Evolutionary conservation across 1,140 invertebrate species (phyloP).

Genomic region (Lasioglossum baleicum): DNA sequence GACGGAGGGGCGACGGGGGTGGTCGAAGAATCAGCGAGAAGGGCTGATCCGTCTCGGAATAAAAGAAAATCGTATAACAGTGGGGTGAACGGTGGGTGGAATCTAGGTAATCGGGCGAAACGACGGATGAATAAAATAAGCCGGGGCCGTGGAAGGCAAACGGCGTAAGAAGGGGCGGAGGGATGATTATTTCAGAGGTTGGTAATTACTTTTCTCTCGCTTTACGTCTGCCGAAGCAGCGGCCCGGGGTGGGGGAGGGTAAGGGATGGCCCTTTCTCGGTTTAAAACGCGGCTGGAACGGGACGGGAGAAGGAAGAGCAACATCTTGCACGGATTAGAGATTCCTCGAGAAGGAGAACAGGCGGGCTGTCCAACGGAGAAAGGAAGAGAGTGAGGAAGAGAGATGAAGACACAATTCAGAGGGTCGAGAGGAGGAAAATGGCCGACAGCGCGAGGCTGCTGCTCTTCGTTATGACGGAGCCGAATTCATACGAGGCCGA

Average conservation of each 20-base stretch:
- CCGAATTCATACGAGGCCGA: constrained; percentile 58
- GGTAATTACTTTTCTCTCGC: constrained; percentile 68
- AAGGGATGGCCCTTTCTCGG: constrained; percentile 46
- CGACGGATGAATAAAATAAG: constrained; percentile 26
- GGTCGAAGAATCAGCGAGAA: background rate
- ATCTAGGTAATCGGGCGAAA: constrained; percentile 7
- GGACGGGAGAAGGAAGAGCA: constrained; percentile 39
- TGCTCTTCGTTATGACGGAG: constrained; percentile 53
- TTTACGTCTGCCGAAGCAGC: constrained; percentile 48
- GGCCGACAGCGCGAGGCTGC: constrained; percentile 32
- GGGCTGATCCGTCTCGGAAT: background rate
- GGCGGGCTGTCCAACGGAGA: background rate
- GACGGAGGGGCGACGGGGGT: no score
- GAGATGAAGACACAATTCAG: constrained; percentile 47
- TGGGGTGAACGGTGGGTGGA: background rate
- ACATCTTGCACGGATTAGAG: constrained; percentile 71
- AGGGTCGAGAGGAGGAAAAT: constrained; percentile 38
- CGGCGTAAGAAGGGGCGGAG: background rate
- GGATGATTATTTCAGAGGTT: constrained; percentile 69
- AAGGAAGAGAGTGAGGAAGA: background rate
- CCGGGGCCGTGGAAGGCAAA: background rate
- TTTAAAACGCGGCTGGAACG: constrained; percentile 2
- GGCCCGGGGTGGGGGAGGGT: background rate
- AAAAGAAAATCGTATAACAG: background rate
- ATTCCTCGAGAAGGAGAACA: constrained; percentile 45